These are phyloP conservation scores for Ladona fulva DNA, from an alignment of 1,140 invertebrate genomes.

Conservation along the genomic window DNA sequence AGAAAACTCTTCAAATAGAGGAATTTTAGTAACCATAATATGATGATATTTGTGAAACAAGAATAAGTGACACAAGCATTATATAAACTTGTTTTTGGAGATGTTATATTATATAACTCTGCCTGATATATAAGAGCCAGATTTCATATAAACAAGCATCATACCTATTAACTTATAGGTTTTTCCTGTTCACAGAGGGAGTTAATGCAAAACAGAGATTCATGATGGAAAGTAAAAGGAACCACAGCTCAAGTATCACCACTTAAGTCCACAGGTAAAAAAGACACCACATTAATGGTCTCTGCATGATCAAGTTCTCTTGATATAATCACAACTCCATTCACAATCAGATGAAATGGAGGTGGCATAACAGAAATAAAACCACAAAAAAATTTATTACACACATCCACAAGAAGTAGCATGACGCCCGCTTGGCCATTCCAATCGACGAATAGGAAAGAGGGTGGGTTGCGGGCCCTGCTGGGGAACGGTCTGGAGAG, in stretches of 20 bases:
- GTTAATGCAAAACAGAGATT: background rate
- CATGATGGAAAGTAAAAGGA: background rate
- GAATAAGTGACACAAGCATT: background rate
- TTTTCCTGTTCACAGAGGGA: background rate
- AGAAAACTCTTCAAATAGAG: background rate
- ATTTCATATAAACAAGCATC: background rate
- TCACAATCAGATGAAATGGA: background rate
- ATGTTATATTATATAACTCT: background rate
- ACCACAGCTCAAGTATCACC: slow-evolving; percentile 7
- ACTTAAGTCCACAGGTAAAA: background rate
- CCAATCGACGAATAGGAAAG: background rate
- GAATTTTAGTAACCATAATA: background rate
- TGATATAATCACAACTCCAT: background rate
- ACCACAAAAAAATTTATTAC: slow-evolving; percentile 2
- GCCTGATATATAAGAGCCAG: background rate
- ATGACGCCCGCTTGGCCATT: background rate
- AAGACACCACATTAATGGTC: background rate
- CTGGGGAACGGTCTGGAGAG: background rate
- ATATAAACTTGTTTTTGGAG: background rate
- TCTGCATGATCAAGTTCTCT: background rate
- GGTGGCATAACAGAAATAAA: background rate
- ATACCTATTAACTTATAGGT: background rate
- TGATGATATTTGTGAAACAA: background rate
- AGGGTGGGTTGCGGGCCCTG: background rate
- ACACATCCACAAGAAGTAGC: slow-evolving; percentile 5